Base-by-base conservation (phyloP, 2,113 vertebrate genomes). In the Callospermophilus lateralis region DNA sequence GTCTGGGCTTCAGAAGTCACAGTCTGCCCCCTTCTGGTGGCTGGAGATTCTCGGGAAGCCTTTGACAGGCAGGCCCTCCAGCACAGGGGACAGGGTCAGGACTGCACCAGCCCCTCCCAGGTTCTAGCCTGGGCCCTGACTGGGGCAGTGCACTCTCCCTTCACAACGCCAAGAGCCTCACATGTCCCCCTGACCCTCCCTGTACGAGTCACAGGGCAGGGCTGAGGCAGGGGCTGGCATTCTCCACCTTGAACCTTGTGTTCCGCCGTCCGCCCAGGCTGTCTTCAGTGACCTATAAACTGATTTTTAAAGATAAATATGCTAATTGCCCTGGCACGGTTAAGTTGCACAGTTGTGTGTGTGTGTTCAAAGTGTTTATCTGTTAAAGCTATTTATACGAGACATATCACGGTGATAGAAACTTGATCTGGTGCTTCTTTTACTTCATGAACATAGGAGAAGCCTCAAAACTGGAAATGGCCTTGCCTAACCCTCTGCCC, bases 1-100 rank as follows among this genome's bases (percentile, higher is more conserved):
- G 89, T 96, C 70, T 15, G 0, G 0, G 84, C 85, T 97, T 95
- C 73, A 55, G 83, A 96, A 97, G 97, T 94, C 92, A 84, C 89
- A 16, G 88, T 76, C 97, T 96, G 97, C 98, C 98, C 98, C 92
- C 98, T 98, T 96, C 97, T 98, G 98, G 98, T 93, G 53, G 76
- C 96, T 84, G 48, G 37, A 45, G 78, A 48, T 77, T 77, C 76
- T 97, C 81, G 83, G 81, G 63, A 72, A 76, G 73, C 70, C 4
- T 1, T 19, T 0, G 8, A 55, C 61, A 12, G 84, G 34, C 77
- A 67, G 73, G 20, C 58, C 42, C 11, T 19, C 86, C 16, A 4
- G 7, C 45, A 8, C 42, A n/a, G 77, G 34, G 7, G 32, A 53
- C 22, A 4, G 70, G 37, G 65, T 9, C 68, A 17, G 67, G 86